Percentiles rank a stretch among this genome's conserved stretches.
These are phyloP conservation scores for Philaenus spumarius DNA, from an alignment of 1,140 invertebrate genomes.

Conservation along the genomic window DNA sequence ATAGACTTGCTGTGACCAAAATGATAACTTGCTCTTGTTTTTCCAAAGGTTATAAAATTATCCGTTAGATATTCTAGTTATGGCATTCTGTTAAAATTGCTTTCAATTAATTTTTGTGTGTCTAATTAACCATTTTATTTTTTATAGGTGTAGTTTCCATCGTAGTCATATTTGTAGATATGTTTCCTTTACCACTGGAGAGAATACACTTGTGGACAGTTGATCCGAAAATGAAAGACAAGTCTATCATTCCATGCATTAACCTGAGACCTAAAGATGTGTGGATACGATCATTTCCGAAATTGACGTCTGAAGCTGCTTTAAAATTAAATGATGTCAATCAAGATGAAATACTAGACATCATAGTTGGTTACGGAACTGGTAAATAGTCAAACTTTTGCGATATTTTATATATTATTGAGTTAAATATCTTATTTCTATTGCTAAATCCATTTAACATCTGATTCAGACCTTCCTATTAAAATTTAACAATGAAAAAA, in stretches of 20 bases:
- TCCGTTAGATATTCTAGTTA: too few relatives aligned
- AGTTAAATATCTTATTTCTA: too few relatives aligned
- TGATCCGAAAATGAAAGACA: conserved; percentile 7
- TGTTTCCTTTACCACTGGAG: conserved; percentile 53
- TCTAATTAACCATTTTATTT: conserved; percentile 20
- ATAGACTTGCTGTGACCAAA: too few relatives aligned
- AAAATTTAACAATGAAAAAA: neutral
- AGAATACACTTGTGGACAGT: conserved; percentile 48
- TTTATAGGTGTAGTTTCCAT: conserved; percentile 50
- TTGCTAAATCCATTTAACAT: neutral
- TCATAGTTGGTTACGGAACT: conserved; percentile 74
- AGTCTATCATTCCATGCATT: conserved; percentile 56
- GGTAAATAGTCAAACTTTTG: conserved; percentile 43
- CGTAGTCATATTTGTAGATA: conserved; percentile 56
- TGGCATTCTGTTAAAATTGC: too few relatives aligned
- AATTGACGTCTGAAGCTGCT: conserved; percentile 68
- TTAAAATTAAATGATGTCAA: conserved; percentile 66
- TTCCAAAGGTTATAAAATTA: too few relatives aligned
- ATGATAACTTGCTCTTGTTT: too few relatives aligned
- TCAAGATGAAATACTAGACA: conserved; percentile 62
- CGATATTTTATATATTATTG: too few relatives aligned
- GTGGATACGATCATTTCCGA: conserved; percentile 65
- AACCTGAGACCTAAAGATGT: conserved; percentile 57
- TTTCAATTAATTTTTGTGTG: too few relatives aligned
- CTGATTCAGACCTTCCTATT: too few relatives aligned